Conservation (phyloP, 2,797 vertebrate species). For the Enteromius anoplus region DNA sequence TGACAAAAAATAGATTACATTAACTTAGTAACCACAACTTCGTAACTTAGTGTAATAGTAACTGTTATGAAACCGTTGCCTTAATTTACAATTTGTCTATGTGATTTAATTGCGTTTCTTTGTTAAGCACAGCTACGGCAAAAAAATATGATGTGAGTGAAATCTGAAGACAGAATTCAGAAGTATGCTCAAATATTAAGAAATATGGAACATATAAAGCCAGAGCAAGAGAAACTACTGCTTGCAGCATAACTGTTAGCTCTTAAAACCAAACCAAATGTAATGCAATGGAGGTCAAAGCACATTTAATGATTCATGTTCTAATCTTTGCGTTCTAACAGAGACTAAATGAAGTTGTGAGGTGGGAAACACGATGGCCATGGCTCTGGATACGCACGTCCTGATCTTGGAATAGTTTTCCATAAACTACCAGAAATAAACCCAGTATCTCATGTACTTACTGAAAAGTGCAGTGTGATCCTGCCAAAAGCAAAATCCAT, state of each 20-base stretch:
- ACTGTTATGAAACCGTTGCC: neutral
- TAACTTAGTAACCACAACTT: neutral
- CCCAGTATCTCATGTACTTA: constrained; percentile 11
- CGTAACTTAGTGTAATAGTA: neutral
- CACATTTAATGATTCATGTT: neutral
- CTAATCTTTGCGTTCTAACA: constrained; percentile 20
- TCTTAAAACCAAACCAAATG: neutral
- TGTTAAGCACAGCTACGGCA: neutral
- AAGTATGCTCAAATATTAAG: neutral
- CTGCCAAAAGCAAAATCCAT: neutral
- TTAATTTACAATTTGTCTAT: neutral
- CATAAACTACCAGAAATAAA: constrained; percentile 29
- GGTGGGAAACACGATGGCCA: neutral
- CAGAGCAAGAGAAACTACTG: neutral
- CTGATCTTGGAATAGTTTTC: constrained; percentile 32
- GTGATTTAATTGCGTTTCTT: neutral
- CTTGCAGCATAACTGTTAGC: neutral
- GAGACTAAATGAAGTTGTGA: constrained; percentile 5
- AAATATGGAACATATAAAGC: neutral
- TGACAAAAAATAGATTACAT: neutral
- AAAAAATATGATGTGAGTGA: neutral
- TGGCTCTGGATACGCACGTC: constrained; percentile 23
- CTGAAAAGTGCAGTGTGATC: constrained; percentile 14
- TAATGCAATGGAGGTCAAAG: neutral
- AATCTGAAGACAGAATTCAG: neutral